Evolutionary conservation across 2,888 invertebrate species (phyloP).

Genomic region (Tenthredo notha): DNA sequence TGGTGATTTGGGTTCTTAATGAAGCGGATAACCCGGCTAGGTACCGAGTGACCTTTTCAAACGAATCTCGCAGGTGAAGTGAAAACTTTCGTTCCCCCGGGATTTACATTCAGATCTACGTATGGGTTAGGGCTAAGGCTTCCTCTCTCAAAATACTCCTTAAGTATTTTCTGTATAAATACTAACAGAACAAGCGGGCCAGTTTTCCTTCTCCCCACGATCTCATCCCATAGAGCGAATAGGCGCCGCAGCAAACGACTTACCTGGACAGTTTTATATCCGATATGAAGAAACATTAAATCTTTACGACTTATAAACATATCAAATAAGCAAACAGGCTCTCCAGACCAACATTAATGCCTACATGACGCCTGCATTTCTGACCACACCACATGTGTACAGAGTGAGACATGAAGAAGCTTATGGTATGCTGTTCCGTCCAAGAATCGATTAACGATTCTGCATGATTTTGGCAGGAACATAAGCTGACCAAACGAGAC

Average conservation of each 20-base stretch:
- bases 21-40: slow-evolving; percentile 48
- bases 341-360: slow-evolving; percentile 25
- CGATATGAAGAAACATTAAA: slow-evolving; percentile 48
- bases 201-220: background rate
- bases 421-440: background rate
- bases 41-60: slow-evolving; percentile 45
- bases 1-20: slow-evolving; percentile 31
- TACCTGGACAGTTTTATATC: slow-evolving; percentile 48
- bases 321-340: slow-evolving; percentile 35
- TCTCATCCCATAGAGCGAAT: background rate
- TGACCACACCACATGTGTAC: background rate
- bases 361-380: slow-evolving; percentile 20
- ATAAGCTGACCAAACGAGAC: background rate
- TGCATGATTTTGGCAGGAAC: background rate
- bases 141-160: background rate
- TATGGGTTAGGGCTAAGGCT: background rate
- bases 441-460: background rate
- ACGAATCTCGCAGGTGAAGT: slow-evolving; percentile 23
- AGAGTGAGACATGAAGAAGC: slow-evolving; percentile 28
- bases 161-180: slow-evolving; percentile 12
- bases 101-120: background rate
- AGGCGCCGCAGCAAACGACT: slow-evolving; percentile 37
- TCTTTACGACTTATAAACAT: slow-evolving; percentile 44
- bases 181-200: slow-evolving; percentile 7
- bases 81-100: background rate